Evolutionary conservation across 2,888 invertebrate genomes (phyloP).

Genomic region (Syrista parreyssii): DNA sequence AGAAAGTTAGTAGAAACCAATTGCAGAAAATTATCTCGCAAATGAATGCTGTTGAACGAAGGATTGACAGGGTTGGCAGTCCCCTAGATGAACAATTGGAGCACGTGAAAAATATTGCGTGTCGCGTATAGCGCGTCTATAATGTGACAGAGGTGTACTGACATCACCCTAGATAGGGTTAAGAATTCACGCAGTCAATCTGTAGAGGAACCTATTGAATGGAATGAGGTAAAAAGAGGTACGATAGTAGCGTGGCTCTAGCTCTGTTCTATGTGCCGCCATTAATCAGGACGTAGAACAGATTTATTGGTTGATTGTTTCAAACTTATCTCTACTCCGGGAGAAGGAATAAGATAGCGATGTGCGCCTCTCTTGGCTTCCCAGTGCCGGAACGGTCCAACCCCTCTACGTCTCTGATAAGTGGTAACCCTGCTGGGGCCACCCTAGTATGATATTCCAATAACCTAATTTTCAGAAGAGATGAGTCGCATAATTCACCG

Average conservation of each 20-base stretch:
- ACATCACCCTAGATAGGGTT: no score
- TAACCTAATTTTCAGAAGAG: constrained; percentile 46
- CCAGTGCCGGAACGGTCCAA: background rate
- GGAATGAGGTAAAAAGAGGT: background rate
- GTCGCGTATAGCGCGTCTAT: no score
- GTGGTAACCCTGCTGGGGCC: constrained; percentile 14
- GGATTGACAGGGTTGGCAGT: no score
- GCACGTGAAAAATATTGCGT: background rate
- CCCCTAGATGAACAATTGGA: background rate
- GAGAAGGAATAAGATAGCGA: background rate
- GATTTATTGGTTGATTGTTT: constrained; percentile 25
- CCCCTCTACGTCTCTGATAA: background rate
- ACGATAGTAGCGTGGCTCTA: background rate
- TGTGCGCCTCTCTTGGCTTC: background rate
- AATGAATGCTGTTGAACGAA: background rate
- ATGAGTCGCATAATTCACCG: constrained; percentile 45
- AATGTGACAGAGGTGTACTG: no score
- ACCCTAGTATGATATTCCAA: constrained; percentile 27
- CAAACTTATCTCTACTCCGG: constrained; percentile 14
- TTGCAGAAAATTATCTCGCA: background rate
- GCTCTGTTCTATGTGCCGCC: background rate
- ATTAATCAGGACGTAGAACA: constrained; percentile 21
- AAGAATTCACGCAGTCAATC: background rate
- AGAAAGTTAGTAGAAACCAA: background rate
- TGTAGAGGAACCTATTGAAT: background rate